Conservation (phyloP, 2,797 vertebrate genomes). For the Crenuchus spilurus region DNA sequence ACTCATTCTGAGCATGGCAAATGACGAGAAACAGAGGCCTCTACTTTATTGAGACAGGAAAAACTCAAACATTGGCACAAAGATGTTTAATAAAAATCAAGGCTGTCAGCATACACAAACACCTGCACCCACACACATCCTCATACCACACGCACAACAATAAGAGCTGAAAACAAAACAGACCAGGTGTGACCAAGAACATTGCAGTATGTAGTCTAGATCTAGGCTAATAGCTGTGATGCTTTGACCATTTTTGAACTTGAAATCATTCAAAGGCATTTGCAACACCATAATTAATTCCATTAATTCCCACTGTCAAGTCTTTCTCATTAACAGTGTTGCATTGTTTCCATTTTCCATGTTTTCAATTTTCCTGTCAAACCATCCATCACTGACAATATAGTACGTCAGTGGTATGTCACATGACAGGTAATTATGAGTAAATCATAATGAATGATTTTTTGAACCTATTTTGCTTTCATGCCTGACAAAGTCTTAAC, state of each 20-base stretch:
- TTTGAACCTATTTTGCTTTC: background rate
- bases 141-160: background rate
- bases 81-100: constrained; percentile 28
- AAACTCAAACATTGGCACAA: constrained; percentile 18
- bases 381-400: background rate
- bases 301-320: background rate
- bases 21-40: constrained; percentile 15
- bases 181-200: background rate
- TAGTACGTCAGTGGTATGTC: background rate
- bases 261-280: background rate
- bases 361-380: too few species aligned
- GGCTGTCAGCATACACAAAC: background rate
- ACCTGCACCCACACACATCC: constrained; percentile 13
- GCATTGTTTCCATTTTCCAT: background rate
- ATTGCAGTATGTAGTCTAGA: background rate
- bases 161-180: background rate
- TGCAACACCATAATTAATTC: background rate
- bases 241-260: background rate
- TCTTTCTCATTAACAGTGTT: background rate
- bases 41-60: constrained; percentile 26
- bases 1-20: constrained; percentile 54
- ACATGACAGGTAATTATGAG: background rate
- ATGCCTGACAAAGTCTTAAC: too few species aligned
- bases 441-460: background rate
- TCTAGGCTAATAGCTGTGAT: background rate